These are phyloP conservation scores for Cryptomyrus ogoouensis DNA, from an alignment of 2,113 vertebrate genomes.

Conservation along the genomic window DNA sequence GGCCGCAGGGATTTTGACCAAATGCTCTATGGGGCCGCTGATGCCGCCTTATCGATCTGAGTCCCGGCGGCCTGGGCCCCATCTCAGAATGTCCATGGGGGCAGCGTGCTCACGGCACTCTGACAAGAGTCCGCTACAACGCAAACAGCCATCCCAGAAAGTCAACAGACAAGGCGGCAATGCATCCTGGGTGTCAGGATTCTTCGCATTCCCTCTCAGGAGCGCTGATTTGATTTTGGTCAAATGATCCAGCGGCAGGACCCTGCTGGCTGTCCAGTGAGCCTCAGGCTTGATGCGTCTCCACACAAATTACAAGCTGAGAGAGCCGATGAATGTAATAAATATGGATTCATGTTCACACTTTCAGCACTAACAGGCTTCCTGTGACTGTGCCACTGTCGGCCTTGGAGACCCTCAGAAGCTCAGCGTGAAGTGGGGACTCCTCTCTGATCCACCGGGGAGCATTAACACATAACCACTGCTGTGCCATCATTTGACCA, in stretches of 20 bases:
- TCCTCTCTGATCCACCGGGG: background rate
- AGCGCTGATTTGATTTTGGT: conserved; percentile 59
- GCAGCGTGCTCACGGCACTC: conserved; percentile 40
- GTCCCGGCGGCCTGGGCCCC: conserved; percentile 50
- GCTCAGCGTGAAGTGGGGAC: background rate
- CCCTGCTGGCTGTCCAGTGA: conserved; percentile 54
- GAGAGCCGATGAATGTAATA: conserved; percentile 61
- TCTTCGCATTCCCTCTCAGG: conserved; percentile 47
- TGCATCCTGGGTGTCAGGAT: conserved; percentile 27
- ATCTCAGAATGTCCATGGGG: conserved; percentile 53
- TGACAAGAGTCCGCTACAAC: conserved; percentile 43
- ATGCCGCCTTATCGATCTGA: conserved; percentile 51
- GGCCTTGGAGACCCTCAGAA: background rate
- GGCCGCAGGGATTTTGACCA: conserved; percentile 40
- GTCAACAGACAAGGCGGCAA: conserved; percentile 46
- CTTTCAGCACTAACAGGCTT: conserved; percentile 18
- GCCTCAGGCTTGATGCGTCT: conserved; percentile 63
- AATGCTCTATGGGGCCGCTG: conserved; percentile 39
- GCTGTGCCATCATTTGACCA: background rate
- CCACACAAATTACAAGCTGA: conserved; percentile 69
- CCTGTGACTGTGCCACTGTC: background rate
- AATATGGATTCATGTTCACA: conserved; percentile 62
- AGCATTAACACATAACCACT: background rate
- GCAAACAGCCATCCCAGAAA: conserved; percentile 55
- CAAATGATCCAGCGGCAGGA: conserved; percentile 50